Base-by-base conservation (phyloP, 2,113 vertebrate species). In the Sus scrofa region DNA sequence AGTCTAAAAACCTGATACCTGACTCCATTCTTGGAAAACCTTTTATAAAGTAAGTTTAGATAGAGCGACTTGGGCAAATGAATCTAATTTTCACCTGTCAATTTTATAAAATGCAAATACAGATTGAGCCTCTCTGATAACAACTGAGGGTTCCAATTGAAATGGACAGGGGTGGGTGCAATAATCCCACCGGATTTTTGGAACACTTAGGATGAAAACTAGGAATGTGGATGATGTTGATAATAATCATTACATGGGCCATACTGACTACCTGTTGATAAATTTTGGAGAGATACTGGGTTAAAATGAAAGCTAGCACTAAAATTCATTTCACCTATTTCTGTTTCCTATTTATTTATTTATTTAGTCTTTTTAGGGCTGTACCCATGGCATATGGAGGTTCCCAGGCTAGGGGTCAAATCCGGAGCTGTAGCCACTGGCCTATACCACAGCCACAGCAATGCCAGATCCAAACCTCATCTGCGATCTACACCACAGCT, bases 141-240 rank as follows among this genome's bases (percentile, higher is more conserved):
- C 18, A 27, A 39, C 18, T 1, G 27, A 71, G 7, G 4, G 6
- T 58, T 34, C 13, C 4, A 30, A 3, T 6, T 0, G 32, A 70
- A 39, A 52, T 26, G 67, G 13, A 12, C 14, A 4, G 1, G 5
- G 67, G 26, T 44, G 44, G 15, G 5, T 14, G 22, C 11, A 9
- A 30, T 10, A 6, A 26, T 32, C 78, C 19, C 58, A 22, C 1
- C 2, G 26, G 58, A n/a, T n/a, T 20, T 20, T 27, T 10, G 5
- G 18, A 56, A 86, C 56, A 20, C 22, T n/a, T 7, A 6, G 14
- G 18, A 52, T 34, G 56, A n/a, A 30, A 37, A 77, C 32, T 24
- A 70, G 24, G 34, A 58, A 50, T 5, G 16, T 20, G 88, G n/a
- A 15, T 44, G 2, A 7, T 8, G 81, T 30, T 8, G 0, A 9